Evolutionary conservation across 1,140 invertebrate genomes (phyloP).

Genomic region (Pseudomyrmex cubaensis): DNA sequence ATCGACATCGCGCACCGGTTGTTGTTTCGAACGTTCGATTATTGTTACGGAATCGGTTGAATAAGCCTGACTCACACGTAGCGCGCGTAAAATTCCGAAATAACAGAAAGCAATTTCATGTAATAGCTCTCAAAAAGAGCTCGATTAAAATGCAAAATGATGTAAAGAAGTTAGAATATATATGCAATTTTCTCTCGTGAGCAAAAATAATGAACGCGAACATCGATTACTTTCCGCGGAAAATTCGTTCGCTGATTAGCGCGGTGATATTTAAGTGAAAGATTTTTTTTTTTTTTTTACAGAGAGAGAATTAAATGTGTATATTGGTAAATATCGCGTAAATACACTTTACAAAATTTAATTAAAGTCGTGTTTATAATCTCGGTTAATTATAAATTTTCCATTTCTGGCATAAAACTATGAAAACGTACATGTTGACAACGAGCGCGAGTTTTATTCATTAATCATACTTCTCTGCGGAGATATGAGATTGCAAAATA

Average conservation of each 20-base stretch:
- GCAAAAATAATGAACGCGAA: conserved; percentile 40
- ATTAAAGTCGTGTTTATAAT: conserved; percentile 17
- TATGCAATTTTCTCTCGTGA: conserved; percentile 9
- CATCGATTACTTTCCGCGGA: conserved; percentile 35
- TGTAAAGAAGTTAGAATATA: conserved; percentile 21
- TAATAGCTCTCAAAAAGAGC: background rate
- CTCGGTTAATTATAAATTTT: conserved; percentile 29
- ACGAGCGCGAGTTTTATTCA: conserved; percentile 12
- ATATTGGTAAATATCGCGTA: background rate
- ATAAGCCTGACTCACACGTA: background rate
- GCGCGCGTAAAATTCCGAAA: background rate
- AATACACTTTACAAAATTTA: conserved; percentile 15
- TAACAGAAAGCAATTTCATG: conserved; percentile 16
- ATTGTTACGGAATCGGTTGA: conserved; percentile 45
- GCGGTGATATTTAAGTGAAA: conserved; percentile 21
- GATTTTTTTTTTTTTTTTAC: conserved; percentile 10
- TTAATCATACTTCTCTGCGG: conserved; percentile 25
- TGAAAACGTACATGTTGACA: background rate
- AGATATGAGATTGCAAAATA: conserved; percentile 18
- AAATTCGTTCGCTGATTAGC: conserved; percentile 40
- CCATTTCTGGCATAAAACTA: conserved; percentile 8
- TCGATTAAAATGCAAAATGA: conserved; percentile 32
- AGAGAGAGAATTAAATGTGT: background rate
- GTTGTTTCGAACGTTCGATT: background rate
- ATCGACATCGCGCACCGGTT: background rate